A percentile compares a stretch with the other conserved stretches of the same genome.
Conservation (phyloP, 2,797 vertebrate genomes). For the Cirrhinus mrigala region DNA sequence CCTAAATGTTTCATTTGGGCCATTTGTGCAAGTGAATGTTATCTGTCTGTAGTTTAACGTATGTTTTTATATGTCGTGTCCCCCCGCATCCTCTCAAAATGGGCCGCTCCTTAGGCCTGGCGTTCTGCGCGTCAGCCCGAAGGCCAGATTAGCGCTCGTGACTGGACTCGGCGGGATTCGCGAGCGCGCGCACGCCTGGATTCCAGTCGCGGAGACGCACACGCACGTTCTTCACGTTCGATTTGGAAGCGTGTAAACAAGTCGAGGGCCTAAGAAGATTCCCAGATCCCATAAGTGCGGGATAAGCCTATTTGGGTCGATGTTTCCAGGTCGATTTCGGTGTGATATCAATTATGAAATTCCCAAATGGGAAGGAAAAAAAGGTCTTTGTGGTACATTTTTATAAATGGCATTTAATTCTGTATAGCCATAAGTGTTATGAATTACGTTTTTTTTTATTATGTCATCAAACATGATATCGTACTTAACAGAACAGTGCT, state of each 20-base stretch:
- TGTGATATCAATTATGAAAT: conserved; percentile 56
- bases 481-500: not conserved
- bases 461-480: not conserved
- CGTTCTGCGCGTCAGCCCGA: conserved; percentile 65
- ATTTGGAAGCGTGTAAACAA: conserved; percentile 74
- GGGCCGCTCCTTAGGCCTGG: conserved; percentile 68
- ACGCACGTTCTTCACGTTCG: conserved; percentile 57
- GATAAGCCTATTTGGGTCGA: conserved; percentile 57
- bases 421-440: not conserved
- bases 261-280: conserved; percentile 65
- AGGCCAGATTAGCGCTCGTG: conserved; percentile 73
- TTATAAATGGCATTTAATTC: not conserved
- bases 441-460: not conserved
- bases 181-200: conserved; percentile 68
- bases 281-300: conserved; percentile 54
- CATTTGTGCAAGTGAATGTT: fast-evolving
- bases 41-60: too few species aligned
- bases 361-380: not conserved
- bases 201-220: conserved; percentile 60
- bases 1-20: fast-evolving
- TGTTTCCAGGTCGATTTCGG: not conserved
- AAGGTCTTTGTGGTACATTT: not conserved
- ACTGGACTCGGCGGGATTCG: conserved; percentile 75
- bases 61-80: not conserved
- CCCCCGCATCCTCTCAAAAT: conserved; percentile 56